Percentiles rank a stretch among this genome's conserved stretches.
Evolutionary conservation across 2,113 vertebrate genomes (phyloP).

Genomic region (Sylvia atricapilla): DNA sequence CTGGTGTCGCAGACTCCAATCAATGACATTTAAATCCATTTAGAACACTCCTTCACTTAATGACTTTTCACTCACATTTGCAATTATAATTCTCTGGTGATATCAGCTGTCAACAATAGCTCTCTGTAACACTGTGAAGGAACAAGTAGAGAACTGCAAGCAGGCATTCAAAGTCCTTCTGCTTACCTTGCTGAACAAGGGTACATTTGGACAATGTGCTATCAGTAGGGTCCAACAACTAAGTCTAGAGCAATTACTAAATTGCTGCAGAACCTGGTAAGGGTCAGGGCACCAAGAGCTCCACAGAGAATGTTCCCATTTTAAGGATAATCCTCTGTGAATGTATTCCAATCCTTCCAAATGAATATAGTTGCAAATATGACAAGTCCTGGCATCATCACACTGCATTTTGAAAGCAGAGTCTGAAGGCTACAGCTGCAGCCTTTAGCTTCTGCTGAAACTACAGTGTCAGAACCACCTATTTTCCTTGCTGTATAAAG

Average conservation of each 20-base stretch:
- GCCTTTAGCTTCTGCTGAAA: background rate
- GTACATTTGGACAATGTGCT: background rate
- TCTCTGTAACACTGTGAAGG: background rate
- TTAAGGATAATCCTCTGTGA: background rate
- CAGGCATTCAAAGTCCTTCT: background rate
- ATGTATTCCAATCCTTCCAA: background rate
- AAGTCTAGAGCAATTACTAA: background rate
- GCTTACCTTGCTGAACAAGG: background rate
- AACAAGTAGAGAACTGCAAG: background rate
- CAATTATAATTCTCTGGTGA: slow-evolving; percentile 8
- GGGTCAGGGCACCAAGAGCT: background rate
- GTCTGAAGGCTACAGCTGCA: background rate
- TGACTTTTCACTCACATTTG: slow-evolving; percentile 13
- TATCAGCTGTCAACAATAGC: slow-evolving; percentile 2
- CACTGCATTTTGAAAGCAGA: background rate
- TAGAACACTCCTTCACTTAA: slow-evolving; percentile 16
- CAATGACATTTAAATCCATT: background rate
- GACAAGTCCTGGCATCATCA: background rate
- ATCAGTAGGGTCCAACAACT: background rate
- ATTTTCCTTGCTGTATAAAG: background rate
- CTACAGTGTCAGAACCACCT: background rate
- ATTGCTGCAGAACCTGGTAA: background rate
- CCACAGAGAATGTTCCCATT: background rate
- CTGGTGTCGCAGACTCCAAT: background rate
- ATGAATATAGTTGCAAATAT: background rate